phyloP scores from a whole-genome alignment of 35 echinoderm and acorn worm genomes.

The Holothuria glaberrima region DNA sequence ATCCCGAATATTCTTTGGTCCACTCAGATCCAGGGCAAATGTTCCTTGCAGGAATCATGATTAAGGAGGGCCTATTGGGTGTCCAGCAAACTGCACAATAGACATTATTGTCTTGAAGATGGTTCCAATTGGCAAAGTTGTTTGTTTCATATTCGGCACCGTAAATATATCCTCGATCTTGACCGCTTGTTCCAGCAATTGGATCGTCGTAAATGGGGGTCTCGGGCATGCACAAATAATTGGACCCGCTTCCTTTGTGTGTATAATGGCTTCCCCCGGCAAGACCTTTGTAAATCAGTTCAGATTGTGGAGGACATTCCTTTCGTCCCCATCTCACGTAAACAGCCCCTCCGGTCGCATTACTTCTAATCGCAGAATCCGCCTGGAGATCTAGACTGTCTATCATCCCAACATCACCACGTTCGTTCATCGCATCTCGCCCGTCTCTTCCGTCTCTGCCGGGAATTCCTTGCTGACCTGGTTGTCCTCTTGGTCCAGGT shows the following conservation, averaged over 20 bases:
- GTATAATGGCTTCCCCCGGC: slow-evolving; percentile 40
- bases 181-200: not conserved
- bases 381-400: no score
- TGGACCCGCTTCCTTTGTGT: slow-evolving; percentile 38
- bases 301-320: slow-evolving; percentile 24
- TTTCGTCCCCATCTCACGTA: slow-evolving; percentile 47
- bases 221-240: slow-evolving; percentile 53
- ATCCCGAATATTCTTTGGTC: slow-evolving; percentile 62
- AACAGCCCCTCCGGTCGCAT: not conserved
- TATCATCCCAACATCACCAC: no score
- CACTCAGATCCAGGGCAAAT: slow-evolving; percentile 51
- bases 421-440: no score
- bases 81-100: slow-evolving; percentile 33
- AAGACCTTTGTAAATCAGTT: slow-evolving; percentile 15
- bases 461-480: slow-evolving; percentile 10
- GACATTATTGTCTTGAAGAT: slow-evolving; percentile 8
- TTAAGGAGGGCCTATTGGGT: not conserved
- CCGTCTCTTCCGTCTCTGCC: not conserved
- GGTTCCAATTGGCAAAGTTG: not conserved
- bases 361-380: no score
- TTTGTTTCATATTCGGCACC: slow-evolving; percentile 53
- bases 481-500: no score
- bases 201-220: slow-evolving; percentile 53
- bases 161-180: slow-evolving; percentile 13
- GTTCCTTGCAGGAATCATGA: slow-evolving; percentile 66